Evolutionary conservation across 2,888 invertebrate species (phyloP), one percentile per base, ranked within the genome.

Genomic region (Chaetogeoica ovagalla): DNA sequence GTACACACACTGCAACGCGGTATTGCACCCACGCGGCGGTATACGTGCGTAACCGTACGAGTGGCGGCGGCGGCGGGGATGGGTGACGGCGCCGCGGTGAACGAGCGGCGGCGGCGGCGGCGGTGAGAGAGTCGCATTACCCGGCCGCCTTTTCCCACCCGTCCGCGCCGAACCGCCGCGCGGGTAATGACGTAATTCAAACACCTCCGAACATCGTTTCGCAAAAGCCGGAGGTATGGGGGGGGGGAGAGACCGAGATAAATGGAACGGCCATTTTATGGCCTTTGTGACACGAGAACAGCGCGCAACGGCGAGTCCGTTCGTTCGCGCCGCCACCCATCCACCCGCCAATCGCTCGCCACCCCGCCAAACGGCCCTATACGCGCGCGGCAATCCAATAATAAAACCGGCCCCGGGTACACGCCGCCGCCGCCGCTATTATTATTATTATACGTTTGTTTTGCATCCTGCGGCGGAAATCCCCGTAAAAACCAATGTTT

Each of bases 401-500:
- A 77, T 77, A 77, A 77, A 77, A 77, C 70, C 76, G 52, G 77
- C 70, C 65, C 70, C 76, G 52, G 77, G 70, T 75, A 69, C 62
- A 62, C 70, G 70, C 77, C 30, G 30, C 30, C 30, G 30, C 30
- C 30, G 30, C 4, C 4, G 4, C 4, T 30, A 30, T 30, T 30
- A 30, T 30, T 30, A 30, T 30, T 77, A 77, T 77, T 77, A 77
- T 77, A 30, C 30, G 62, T 77, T 77, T 77, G 77, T 62, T 77
- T 77, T 77, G 77, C 77, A 77, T 77, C 77, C 77, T 62, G 57
- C 60, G 69, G 68, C 69, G 69, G 77, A 68, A 76, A 76, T 68
- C 57, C 60, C 77, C 69, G 77, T 77, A 70, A 70, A 77, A 77
- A 70, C 68, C 77, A 77, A 77, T 77, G 77, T 77, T 77, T 77